Percentiles rank a stretch among this genome's conserved stretches.
Conservation (phyloP, 2,113 vertebrate genomes). For the Smithornis capensis region DNA sequence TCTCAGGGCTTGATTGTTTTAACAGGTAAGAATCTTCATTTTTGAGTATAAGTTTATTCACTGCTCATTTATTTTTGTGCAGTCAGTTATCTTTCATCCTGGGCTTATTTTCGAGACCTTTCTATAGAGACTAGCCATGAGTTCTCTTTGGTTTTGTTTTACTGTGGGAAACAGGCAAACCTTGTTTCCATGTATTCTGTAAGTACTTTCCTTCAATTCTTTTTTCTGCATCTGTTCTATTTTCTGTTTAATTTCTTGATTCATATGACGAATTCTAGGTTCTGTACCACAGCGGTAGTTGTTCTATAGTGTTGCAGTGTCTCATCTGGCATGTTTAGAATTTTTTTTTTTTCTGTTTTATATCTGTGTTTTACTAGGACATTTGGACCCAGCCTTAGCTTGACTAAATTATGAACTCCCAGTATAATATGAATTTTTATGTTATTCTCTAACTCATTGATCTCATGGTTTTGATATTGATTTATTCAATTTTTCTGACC, state of each 20-base stretch:
- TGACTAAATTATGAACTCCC: background rate
- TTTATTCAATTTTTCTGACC: background rate
- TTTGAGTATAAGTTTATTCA: background rate
- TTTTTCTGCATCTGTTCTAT: background rate
- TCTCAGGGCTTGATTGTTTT: background rate
- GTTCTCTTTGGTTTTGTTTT: background rate
- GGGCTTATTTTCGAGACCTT: background rate
- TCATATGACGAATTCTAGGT: background rate
- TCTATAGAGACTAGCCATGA: background rate
- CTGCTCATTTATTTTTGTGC: background rate
- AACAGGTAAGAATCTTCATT: background rate
- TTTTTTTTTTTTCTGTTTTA: background rate
- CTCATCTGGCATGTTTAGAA: background rate
- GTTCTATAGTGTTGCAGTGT: background rate
- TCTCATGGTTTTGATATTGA: background rate
- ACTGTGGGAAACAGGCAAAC: background rate
- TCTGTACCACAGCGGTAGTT: fast-evolving
- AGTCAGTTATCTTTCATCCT: background rate
- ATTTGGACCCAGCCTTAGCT: background rate
- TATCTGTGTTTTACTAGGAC: background rate
- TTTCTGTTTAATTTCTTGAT: background rate
- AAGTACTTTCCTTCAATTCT: background rate
- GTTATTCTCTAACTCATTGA: background rate
- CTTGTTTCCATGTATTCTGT: background rate
- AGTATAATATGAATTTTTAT: background rate